These are phyloP conservation scores for Corydoras maculifer DNA, from an alignment of 2,113 vertebrate genomes.

Conservation along the genomic window DNA sequence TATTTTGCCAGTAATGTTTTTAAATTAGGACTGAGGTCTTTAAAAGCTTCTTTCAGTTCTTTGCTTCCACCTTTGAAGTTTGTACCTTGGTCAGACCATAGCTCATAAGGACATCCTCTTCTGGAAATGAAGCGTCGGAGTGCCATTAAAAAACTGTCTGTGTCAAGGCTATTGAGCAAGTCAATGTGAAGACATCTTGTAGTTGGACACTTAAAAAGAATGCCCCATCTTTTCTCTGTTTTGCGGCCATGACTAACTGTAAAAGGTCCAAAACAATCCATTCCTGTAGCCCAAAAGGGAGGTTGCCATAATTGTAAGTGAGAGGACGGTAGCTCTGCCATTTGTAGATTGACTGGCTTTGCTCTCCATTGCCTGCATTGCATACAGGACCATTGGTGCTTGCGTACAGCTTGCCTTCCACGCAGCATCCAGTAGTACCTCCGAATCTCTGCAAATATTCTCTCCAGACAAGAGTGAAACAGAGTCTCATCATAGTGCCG, in stretches of 20 bases:
- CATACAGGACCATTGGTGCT: not conserved
- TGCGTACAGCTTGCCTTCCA: not conserved
- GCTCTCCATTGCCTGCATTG: not conserved
- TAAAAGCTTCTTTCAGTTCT: not conserved
- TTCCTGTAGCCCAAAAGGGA: conserved; percentile 2
- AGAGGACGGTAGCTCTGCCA: not conserved
- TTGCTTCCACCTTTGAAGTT: conserved; percentile 8
- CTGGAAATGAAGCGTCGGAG: not conserved
- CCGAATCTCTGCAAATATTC: not conserved
- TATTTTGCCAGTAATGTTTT: not conserved
- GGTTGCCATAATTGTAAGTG: not conserved
- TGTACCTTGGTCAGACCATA: conserved; percentile 1
- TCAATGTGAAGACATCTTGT: not conserved
- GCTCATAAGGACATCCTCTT: not conserved
- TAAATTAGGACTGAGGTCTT: not conserved
- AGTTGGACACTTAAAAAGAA: not conserved
- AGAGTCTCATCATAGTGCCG: not conserved
- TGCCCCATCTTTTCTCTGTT: not conserved
- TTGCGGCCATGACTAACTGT: not conserved
- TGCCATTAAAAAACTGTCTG: not conserved
- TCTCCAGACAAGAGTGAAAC: not conserved
- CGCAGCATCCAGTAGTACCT: not conserved
- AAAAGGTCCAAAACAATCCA: not conserved
- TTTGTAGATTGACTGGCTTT: not conserved
- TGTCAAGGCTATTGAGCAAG: not conserved